Conservation (phyloP, 2,113 vertebrate species). For the Trachemys scripta region DNA sequence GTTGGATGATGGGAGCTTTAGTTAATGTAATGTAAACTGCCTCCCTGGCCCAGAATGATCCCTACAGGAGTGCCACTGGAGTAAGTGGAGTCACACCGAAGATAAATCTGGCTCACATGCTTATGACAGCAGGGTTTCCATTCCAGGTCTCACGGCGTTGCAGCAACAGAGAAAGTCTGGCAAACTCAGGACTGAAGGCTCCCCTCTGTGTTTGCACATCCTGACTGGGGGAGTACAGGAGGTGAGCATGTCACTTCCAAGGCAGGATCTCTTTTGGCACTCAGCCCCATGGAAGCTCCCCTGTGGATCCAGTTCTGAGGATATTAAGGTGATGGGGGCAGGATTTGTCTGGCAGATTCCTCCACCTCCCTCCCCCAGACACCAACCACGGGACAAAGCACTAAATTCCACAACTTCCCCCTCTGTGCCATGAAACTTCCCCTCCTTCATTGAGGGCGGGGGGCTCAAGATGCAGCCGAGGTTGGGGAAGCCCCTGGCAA, state of each 20-base stretch:
- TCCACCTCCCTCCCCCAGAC: background rate
- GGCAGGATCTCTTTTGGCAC: background rate
- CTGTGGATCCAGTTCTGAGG: background rate
- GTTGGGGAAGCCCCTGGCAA: background rate
- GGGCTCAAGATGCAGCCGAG: background rate
- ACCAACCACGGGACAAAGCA: background rate
- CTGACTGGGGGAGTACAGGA: background rate
- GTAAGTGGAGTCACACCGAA: accelerated
- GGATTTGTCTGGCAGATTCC: background rate
- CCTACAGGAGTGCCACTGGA: background rate
- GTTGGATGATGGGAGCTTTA: background rate
- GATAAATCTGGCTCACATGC: background rate
- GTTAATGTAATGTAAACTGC: background rate
- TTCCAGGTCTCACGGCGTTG: background rate
- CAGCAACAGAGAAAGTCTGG: accelerated
- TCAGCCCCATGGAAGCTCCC: accelerated
- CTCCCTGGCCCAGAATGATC: background rate
- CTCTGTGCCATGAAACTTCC: background rate
- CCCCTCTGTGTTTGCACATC: background rate
- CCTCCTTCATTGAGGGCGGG: no score
- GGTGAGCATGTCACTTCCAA: background rate
- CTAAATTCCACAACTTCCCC: background rate
- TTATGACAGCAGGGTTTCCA: background rate
- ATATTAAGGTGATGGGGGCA: background rate
- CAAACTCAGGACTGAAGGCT: background rate